Evolutionary conservation across 1,140 invertebrate species (phyloP).

Genomic region (Mya arenaria): DNA sequence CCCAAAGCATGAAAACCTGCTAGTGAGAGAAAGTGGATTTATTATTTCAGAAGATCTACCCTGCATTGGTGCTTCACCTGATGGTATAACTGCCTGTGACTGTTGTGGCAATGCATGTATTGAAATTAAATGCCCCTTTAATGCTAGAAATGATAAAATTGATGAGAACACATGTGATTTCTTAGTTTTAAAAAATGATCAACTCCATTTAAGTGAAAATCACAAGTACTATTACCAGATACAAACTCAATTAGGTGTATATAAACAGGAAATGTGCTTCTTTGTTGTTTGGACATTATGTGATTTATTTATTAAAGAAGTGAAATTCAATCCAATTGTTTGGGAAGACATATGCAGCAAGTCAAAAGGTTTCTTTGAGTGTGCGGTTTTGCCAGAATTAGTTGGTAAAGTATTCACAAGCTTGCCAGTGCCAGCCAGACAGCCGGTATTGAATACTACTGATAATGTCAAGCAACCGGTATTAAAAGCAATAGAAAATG

Average conservation of each 20-base stretch:
- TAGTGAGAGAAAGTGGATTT: constrained; percentile 58
- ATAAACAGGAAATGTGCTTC: background rate
- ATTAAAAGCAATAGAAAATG: too few relatives aligned
- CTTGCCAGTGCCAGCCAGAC: background rate
- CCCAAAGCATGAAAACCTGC: constrained; percentile 42
- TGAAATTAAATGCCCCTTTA: constrained; percentile 63
- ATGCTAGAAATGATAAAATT: too few relatives aligned
- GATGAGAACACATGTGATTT: background rate
- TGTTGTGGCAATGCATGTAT: constrained; percentile 58
- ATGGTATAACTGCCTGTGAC: constrained; percentile 53
- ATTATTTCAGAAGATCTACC: constrained; percentile 50
- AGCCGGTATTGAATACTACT: background rate
- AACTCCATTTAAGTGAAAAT: constrained; percentile 6
- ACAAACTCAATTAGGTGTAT: constrained; percentile 35
- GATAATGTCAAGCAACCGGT: background rate
- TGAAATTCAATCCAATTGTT: constrained; percentile 23
- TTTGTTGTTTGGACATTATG: constrained; percentile 44
- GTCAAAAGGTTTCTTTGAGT: constrained; percentile 7
- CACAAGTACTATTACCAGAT: constrained; percentile 48
- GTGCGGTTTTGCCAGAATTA: constrained; percentile 39
- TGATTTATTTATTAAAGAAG: constrained; percentile 21
- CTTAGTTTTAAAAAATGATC: background rate
- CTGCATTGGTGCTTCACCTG: constrained; percentile 59
- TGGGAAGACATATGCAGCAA: constrained; percentile 16
- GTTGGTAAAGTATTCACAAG: constrained; percentile 27